These are phyloP conservation scores for Drosophila rhopaloa DNA, from an alignment of 1,140 invertebrate species.

Conservation along the genomic window DNA sequence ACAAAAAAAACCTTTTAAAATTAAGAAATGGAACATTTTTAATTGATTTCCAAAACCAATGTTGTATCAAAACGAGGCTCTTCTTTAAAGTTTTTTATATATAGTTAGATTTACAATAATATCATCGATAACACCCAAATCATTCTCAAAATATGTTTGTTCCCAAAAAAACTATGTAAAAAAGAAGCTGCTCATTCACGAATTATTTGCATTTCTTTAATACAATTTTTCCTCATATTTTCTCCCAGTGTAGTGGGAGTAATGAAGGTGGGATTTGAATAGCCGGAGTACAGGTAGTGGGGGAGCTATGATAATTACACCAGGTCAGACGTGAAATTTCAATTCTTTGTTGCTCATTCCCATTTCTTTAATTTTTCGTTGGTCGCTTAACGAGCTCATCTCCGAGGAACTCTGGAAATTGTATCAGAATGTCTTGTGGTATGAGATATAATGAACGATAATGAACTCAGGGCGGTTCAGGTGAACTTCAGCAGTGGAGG, in stretches of 20 bases:
- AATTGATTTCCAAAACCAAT: too few relatives aligned
- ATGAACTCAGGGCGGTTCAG: slow-evolving; percentile 61
- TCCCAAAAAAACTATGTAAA: too few relatives aligned
- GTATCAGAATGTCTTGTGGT: slow-evolving; percentile 51
- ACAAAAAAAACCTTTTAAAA: too few relatives aligned
- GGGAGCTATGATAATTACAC: slow-evolving; percentile 72
- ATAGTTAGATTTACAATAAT: too few relatives aligned
- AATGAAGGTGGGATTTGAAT: slow-evolving; percentile 35
- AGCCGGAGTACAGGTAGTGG: slow-evolving; percentile 43
- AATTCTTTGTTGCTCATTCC: slow-evolving; percentile 40
- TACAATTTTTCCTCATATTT: background rate
- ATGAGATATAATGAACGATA: slow-evolving; percentile 75
- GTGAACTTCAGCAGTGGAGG: slow-evolving; percentile 33
- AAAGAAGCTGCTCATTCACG: too few relatives aligned
- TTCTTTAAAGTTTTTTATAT: too few relatives aligned
- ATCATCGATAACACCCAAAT: too few relatives aligned
- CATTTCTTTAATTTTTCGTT: slow-evolving; percentile 45
- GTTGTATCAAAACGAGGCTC: too few relatives aligned
- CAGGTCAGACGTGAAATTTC: slow-evolving; percentile 65
- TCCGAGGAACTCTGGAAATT: slow-evolving; percentile 50
- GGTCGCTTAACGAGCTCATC: slow-evolving; percentile 65
- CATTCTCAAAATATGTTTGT: too few relatives aligned
- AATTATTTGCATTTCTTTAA: background rate
- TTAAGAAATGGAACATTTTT: too few relatives aligned
- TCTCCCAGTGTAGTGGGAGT: slow-evolving; percentile 12